A percentile compares a stretch with the other conserved stretches of the same genome.
These are phyloP conservation scores for Grus americana DNA, from an alignment of 2,113 vertebrate genomes.

Conservation along the genomic window DNA sequence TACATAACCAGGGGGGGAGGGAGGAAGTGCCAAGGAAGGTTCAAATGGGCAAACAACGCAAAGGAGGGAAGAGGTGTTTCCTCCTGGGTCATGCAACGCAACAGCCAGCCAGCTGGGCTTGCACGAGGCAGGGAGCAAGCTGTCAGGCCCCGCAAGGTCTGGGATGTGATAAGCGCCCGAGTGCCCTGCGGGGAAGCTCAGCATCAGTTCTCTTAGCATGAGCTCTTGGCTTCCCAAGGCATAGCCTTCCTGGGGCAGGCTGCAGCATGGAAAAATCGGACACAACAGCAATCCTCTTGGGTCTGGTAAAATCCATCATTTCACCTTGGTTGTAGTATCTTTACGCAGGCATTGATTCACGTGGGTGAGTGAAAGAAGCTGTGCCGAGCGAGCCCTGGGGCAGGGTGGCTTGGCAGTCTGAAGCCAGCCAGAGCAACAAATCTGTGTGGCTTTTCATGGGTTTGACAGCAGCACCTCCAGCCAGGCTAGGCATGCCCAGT, in stretches of 20 bases:
- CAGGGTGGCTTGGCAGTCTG: background rate
- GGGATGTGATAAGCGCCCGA: background rate
- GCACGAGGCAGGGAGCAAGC: background rate
- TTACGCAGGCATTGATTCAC: background rate
- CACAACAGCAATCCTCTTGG: background rate
- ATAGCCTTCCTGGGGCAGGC: background rate
- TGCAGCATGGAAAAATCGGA: background rate
- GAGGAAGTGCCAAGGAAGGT: background rate
- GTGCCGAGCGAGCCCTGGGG: background rate
- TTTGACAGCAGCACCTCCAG: background rate
- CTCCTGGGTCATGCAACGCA: background rate
- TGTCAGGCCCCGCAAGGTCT: background rate
- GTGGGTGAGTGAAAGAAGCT: background rate
- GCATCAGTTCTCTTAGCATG: background rate
- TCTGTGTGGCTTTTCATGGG: background rate
- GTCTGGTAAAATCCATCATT: background rate
- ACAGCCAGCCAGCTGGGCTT: background rate
- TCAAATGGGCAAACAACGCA: background rate
- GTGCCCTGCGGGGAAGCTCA: background rate
- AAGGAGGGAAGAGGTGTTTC: background rate
- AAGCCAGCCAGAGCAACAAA: background rate
- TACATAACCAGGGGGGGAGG: background rate
- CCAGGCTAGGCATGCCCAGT: background rate
- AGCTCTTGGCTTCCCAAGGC: background rate
- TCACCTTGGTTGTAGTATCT: background rate